Evolutionary conservation across 2,888 invertebrate genomes (phyloP).

Genomic region (Craniophora ligustri): DNA sequence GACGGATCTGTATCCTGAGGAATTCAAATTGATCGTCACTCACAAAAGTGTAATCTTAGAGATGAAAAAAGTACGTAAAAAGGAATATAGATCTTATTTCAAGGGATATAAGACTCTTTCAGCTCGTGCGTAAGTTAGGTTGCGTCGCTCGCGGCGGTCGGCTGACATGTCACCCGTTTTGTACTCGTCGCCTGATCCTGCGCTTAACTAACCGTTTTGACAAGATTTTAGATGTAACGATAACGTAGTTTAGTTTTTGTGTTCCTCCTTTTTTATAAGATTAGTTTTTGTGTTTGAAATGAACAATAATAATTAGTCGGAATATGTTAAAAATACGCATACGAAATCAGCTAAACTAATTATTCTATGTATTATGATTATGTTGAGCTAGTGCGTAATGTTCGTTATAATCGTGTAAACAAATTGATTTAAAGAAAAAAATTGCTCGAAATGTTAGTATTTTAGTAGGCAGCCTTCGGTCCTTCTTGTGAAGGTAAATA

Average conservation of each 20-base stretch:
- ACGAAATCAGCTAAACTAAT: background rate
- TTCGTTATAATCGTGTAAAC: background rate
- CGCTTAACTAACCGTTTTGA: conserved; percentile 88
- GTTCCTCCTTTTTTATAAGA: conserved; percentile 50
- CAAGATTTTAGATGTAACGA: conserved; percentile 82
- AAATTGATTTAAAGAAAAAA: too few species aligned
- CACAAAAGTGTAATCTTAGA: conserved; percentile 62
- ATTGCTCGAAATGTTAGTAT: too few species aligned
- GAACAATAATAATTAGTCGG: conserved; percentile 16
- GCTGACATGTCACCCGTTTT: conserved; percentile 79
- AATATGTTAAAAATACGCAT: conserved; percentile 17
- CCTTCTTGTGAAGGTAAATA: background rate
- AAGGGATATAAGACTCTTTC: conserved; percentile 11
- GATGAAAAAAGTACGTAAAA: conserved; percentile 3
- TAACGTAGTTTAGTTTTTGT: conserved; percentile 61
- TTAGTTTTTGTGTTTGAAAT: conserved; percentile 20
- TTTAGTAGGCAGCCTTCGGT: background rate
- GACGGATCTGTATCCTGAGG: conserved; percentile 85
- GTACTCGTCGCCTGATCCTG: conserved; percentile 83
- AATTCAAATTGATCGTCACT: conserved; percentile 81
- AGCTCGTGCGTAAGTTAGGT: conserved; percentile 26
- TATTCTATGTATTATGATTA: conserved; percentile 7
- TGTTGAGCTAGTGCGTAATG: background rate
- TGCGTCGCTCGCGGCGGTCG: conserved; percentile 58
- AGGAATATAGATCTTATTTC: conserved; percentile 58